phyloP scores from a whole-genome alignment of 2,888 invertebrate species.

The Elgonia sp. region DNA sequence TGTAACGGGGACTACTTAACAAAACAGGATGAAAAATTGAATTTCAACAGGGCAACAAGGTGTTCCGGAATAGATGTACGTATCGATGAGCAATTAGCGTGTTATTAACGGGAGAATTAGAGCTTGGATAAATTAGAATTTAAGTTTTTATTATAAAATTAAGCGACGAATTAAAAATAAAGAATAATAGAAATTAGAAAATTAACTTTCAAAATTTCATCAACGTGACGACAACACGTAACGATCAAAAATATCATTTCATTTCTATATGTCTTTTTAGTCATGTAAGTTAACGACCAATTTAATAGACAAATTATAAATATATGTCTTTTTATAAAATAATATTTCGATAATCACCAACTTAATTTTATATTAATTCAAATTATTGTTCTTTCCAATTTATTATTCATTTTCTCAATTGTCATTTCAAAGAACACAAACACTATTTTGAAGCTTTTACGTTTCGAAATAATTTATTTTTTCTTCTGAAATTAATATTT shows the following conservation, averaged over 20 bases:
- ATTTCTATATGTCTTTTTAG: too few relatives aligned
- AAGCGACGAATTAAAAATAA: slow-evolving; percentile 82
- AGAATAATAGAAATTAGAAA: slow-evolving; percentile 78
- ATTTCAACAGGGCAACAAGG: slow-evolving; percentile 69
- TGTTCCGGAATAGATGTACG: slow-evolving; percentile 69
- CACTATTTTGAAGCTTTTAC: too few relatives aligned
- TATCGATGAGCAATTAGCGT: slow-evolving; percentile 83
- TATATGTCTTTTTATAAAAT: too few relatives aligned
- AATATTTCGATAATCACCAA: too few relatives aligned
- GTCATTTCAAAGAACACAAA: too few relatives aligned
- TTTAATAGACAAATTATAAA: too few relatives aligned
- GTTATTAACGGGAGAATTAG: slow-evolving; percentile 82
- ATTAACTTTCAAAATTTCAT: slow-evolving; percentile 77
- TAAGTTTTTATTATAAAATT: slow-evolving; percentile 84
- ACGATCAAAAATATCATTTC: background rate
- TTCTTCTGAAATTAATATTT: too few relatives aligned
- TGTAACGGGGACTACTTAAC: slow-evolving; percentile 45
- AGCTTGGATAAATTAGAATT: slow-evolving; percentile 69
- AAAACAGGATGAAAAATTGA: slow-evolving; percentile 71
- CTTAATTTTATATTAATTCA: too few relatives aligned
- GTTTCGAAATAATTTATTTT: too few relatives aligned
- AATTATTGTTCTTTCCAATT: too few relatives aligned
- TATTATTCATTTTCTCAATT: too few relatives aligned
- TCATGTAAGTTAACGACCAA: too few relatives aligned
- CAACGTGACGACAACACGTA: slow-evolving; percentile 42